Evolutionary conservation across 2,113 vertebrate species (phyloP).

Genomic region (Thalassarche chlororhynchos): DNA sequence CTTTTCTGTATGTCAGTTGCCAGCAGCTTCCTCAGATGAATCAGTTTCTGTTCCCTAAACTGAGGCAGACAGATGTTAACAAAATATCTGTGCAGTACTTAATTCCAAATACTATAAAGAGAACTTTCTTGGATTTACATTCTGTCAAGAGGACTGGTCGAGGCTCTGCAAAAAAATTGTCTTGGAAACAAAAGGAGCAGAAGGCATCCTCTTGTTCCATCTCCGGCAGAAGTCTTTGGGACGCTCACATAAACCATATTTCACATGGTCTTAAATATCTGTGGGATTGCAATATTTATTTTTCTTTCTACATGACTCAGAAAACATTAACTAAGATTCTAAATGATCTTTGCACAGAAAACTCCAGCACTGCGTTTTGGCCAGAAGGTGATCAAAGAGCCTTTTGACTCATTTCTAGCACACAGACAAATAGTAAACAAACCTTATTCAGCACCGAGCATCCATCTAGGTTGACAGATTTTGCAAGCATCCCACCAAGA

Average conservation of each 20-base stretch:
- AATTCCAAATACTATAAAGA: slow-evolving; percentile 52
- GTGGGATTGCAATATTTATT: background rate
- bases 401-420: background rate
- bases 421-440: slow-evolving; percentile 4
- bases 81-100: slow-evolving; percentile 41
- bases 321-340: background rate
- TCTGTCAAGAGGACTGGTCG: background rate
- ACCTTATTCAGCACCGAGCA: background rate
- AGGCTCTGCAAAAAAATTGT: background rate
- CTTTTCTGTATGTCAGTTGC: slow-evolving; percentile 32
- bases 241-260: background rate
- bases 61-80: slow-evolving; percentile 52
- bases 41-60: slow-evolving; percentile 43
- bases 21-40: slow-evolving; percentile 62
- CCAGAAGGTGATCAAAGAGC: background rate
- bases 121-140: background rate
- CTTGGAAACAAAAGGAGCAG: background rate
- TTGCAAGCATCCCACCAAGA: background rate
- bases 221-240: background rate
- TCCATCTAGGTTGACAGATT: background rate
- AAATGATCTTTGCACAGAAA: background rate
- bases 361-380: background rate
- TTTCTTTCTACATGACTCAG: background rate
- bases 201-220: background rate
- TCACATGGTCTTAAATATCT: background rate